phyloP scores from a whole-genome alignment of 2,113 vertebrate species.

The Tragelaphus buxtoni region DNA sequence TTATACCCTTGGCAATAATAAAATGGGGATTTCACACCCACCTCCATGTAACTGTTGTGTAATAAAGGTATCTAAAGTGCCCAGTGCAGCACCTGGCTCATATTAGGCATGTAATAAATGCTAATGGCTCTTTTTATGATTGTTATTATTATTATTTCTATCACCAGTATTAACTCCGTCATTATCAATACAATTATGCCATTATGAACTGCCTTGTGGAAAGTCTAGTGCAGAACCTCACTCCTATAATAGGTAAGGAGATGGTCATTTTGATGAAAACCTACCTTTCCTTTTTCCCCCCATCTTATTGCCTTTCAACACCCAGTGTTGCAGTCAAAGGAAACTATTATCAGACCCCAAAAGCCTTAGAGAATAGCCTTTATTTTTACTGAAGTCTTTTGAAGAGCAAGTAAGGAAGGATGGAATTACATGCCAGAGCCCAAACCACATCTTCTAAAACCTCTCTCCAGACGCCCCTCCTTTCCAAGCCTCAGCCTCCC shows the following conservation, averaged over 20 bases:
- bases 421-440: not conserved
- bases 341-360: not conserved
- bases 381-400: not conserved
- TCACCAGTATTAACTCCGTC: not conserved
- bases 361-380: not conserved
- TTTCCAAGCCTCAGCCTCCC: accelerated
- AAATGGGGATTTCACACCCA: not conserved
- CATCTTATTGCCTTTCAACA: not conserved
- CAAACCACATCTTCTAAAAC: not conserved
- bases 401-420: not conserved
- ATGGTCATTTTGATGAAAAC: accelerated
- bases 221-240: not conserved
- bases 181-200: not conserved
- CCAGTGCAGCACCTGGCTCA: not conserved
- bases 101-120: not conserved
- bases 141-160: not conserved
- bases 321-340: not conserved
- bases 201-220: not conserved
- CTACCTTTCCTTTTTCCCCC: not conserved
- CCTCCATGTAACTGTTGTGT: not conserved
- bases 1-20: not conserved
- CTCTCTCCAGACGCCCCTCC: too few relatives aligned
- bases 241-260: not conserved
- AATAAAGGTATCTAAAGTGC: not conserved
- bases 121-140: not conserved